Evolutionary conservation across 2,797 vertebrate species (phyloP).

Genomic region (Heteromormyrus szaboi): DNA sequence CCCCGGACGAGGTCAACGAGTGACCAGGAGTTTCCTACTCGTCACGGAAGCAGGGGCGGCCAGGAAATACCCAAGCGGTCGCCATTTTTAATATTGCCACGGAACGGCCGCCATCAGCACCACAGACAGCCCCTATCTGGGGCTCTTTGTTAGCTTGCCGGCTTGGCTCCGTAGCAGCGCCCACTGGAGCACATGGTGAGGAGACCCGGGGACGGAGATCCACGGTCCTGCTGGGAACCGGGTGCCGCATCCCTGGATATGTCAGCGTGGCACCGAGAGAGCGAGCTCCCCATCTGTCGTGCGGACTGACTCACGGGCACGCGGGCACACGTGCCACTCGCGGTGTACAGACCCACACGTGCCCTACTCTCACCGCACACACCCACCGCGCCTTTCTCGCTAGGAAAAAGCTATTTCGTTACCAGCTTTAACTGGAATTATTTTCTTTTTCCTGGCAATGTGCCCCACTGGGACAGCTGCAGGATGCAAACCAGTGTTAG

Average conservation of each 20-base stretch:
- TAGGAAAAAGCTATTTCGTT: not conserved
- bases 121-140: not conserved
- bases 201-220: not conserved
- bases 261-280: not conserved
- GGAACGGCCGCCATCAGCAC: too few species aligned
- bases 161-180: not conserved
- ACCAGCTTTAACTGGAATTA: not conserved
- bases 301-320: not conserved
- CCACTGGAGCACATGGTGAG: not conserved
- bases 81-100: not conserved
- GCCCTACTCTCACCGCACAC: not conserved
- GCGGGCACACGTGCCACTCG: not conserved
- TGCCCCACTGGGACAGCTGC: not conserved
- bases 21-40: constrained; percentile 64
- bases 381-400: not conserved
- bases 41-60: constrained; percentile 41
- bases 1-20: constrained; percentile 36
- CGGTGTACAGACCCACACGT: not conserved
- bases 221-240: not conserved
- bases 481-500: not conserved
- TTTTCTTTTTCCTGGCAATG: not conserved
- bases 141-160: not conserved
- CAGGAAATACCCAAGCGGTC: not conserved
- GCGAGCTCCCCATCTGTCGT: constrained; percentile 5
- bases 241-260: not conserved